These are phyloP conservation scores for Tichodroma muraria DNA, from an alignment of 2,113 vertebrate species.

Conservation along the genomic window DNA sequence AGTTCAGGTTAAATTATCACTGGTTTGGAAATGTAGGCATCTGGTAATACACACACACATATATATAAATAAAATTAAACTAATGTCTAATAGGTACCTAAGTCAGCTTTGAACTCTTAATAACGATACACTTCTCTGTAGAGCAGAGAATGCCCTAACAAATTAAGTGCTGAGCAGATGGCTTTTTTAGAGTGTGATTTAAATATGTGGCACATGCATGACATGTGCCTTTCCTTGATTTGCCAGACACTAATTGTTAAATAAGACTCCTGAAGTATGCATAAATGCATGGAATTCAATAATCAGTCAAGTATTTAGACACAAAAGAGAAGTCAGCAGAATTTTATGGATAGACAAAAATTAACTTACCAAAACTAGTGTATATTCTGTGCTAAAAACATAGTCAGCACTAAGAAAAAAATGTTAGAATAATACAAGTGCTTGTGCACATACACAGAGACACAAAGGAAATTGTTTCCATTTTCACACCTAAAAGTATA, in stretches of 20 bases:
- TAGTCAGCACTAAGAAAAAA: background rate
- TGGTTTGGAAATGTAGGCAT: background rate
- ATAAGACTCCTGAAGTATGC: background rate
- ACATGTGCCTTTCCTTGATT: background rate
- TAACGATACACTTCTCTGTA: background rate
- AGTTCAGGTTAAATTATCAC: background rate
- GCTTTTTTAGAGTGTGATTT: constrained; percentile 2
- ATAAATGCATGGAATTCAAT: constrained; percentile 33
- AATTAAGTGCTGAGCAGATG: background rate
- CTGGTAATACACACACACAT: background rate
- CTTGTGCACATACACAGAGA: background rate
- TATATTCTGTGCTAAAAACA: background rate
- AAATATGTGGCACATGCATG: background rate
- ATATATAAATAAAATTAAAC: background rate
- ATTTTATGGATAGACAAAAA: constrained; percentile 16
- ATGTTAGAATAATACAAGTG: background rate
- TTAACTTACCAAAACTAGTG: background rate
- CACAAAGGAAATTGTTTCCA: background rate
- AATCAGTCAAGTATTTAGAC: constrained; percentile 35
- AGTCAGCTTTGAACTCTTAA: background rate
- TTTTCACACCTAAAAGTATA: background rate
- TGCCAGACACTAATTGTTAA: constrained; percentile 7
- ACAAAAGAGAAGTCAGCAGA: constrained; percentile 31
- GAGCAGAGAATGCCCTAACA: background rate
- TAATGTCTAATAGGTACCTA: background rate